A percentile compares a stretch with the other conserved stretches of the same genome.
phyloP scores from a whole-genome alignment of 1,140 invertebrate species.

The Pemphigus obesinymphae region DNA sequence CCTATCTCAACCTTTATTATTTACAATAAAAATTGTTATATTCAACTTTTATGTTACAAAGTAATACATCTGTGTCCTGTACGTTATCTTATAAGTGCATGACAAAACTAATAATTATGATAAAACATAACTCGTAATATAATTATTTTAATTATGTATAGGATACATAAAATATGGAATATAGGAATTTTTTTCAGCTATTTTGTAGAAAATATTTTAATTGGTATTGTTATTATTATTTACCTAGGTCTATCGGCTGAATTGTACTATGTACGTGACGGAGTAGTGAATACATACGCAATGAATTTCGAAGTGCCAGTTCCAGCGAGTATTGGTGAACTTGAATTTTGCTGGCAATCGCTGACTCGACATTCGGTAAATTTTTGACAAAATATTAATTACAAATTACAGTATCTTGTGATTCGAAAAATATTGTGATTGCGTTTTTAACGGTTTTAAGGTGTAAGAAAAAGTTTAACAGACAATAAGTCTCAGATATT shows the following conservation, averaged over 20 bases:
- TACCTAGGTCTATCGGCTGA: slow-evolving; percentile 72
- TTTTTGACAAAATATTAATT: not conserved
- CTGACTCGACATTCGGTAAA: slow-evolving; percentile 66
- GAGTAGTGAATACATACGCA: slow-evolving; percentile 83
- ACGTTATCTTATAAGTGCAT: no score
- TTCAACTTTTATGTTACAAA: no score
- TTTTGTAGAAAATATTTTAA: not conserved
- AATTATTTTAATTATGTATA: no score
- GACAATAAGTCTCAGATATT: slow-evolving; percentile 9
- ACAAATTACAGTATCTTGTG: not conserved
- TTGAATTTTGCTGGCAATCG: slow-evolving; percentile 84
- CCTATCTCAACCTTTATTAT: no score
- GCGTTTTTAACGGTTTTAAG: not conserved
- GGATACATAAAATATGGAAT: no score
- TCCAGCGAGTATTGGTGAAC: slow-evolving; percentile 69
- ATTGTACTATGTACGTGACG: slow-evolving; percentile 80
- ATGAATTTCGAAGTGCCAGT: slow-evolving; percentile 81
- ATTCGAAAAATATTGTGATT: not conserved
- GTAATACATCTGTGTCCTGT: no score
- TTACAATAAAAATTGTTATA: no score
- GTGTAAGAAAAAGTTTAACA: slow-evolving; percentile 4
- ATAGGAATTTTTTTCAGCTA: no score
- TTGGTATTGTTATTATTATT: slow-evolving; percentile 47
- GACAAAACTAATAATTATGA: no score
- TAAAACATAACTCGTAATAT: no score